Evolutionary conservation across 2,797 vertebrate genomes (phyloP).

Genomic region (Sarcophilus harrisii): DNA sequence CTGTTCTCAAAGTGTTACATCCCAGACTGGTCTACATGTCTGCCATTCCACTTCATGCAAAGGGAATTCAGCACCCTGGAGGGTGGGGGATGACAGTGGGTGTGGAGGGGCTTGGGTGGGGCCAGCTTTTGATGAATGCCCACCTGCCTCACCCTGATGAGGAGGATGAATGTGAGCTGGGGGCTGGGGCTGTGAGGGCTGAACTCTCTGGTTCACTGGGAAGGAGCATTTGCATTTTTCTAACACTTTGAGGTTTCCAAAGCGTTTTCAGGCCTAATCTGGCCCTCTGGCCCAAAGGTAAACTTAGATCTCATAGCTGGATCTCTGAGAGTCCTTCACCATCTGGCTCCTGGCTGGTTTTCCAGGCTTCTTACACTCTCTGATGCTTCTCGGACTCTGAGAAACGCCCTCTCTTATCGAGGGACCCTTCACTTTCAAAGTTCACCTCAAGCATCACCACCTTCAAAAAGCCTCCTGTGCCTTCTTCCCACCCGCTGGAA

Average conservation of each 20-base stretch:
- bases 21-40: not conserved
- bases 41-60: not conserved
- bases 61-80: not conserved
- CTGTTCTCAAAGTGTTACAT: conserved; percentile 9
- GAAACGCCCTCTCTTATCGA: not conserved
- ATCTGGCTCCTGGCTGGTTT: not conserved
- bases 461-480: not conserved
- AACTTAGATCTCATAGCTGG: not conserved
- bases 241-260: not conserved
- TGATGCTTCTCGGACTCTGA: not conserved
- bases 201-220: conserved; percentile 7
- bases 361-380: not conserved
- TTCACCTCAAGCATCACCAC: not conserved
- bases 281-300: not conserved
- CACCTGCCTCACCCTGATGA: conserved; percentile 21
- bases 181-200: conserved; percentile 40
- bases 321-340: not conserved
- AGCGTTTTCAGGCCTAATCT: not conserved
- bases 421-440: not conserved
- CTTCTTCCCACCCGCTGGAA: not conserved
- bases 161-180: not conserved
- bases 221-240: not conserved
- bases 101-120: not conserved
- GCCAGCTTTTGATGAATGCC: not conserved
- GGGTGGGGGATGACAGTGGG: not conserved